Evolutionary conservation across 2,888 invertebrate genomes (phyloP).

Genomic region (Ormyrus nitidulus): DNA sequence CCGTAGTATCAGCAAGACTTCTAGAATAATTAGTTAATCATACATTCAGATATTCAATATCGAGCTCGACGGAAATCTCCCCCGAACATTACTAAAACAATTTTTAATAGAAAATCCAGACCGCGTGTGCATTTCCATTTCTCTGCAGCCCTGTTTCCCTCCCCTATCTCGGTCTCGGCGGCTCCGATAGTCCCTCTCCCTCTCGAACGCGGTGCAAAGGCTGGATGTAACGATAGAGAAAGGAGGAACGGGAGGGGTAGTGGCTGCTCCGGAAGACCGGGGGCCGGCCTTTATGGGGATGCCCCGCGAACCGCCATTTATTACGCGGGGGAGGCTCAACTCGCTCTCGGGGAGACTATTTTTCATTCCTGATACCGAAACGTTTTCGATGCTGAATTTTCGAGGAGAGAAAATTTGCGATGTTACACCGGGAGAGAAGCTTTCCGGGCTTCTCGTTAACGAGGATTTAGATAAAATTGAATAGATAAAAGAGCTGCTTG

Average conservation of each 20-base stretch:
- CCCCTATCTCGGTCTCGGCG: background rate
- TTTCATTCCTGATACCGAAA: slow-evolving; percentile 53
- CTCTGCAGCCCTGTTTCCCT: slow-evolving; percentile 43
- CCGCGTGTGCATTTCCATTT: background rate
- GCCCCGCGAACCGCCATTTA: slow-evolving; percentile 48
- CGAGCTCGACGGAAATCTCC: background rate
- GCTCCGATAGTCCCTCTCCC: background rate
- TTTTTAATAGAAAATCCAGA: slow-evolving; percentile 39
- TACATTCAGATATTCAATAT: background rate
- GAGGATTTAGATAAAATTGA: slow-evolving; percentile 46
- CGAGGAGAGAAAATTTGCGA: slow-evolving; percentile 35
- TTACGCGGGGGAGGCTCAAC: slow-evolving; percentile 42
- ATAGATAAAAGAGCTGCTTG: slow-evolving; percentile 27
- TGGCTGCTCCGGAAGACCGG: slow-evolving; percentile 18
- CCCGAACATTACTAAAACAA: slow-evolving; percentile 5
- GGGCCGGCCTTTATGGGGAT: slow-evolving; percentile 43
- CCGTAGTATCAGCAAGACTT: too few relatives aligned
- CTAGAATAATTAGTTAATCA: too few relatives aligned
- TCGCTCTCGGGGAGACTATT: slow-evolving; percentile 44
- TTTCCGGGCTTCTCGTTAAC: slow-evolving; percentile 22
- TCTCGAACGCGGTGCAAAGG: slow-evolving; percentile 1
- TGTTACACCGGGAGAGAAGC: background rate
- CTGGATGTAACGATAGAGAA: slow-evolving; percentile 20
- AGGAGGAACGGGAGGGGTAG: background rate
- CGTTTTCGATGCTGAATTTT: slow-evolving; percentile 48